Conservation (phyloP, 2,888 invertebrate species). For the Aproaerema taeniolella region DNA sequence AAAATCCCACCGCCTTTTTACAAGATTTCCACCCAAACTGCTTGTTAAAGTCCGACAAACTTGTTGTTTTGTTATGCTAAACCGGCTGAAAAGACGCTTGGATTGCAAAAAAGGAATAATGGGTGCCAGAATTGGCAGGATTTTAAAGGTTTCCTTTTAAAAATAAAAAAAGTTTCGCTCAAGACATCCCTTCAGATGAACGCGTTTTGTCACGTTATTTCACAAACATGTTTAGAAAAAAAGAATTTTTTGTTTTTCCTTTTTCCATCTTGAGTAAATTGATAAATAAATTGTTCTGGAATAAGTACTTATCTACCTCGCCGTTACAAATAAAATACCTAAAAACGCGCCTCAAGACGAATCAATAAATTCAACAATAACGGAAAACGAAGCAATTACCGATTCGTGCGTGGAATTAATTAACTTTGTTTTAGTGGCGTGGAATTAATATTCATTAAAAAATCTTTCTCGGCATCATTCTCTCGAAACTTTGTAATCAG, state of each 20-base stretch:
- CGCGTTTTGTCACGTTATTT: no score
- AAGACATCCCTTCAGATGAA: not conserved
- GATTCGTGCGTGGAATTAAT: conserved; percentile 59
- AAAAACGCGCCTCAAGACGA: no score
- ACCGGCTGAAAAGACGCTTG: conserved; percentile 10
- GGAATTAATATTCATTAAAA: conserved; percentile 77
- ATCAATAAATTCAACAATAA: conserved; percentile 50
- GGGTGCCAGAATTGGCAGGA: conserved; percentile 5
- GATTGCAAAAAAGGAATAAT: conserved; percentile 6
- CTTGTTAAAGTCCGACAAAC: conserved; percentile 14
- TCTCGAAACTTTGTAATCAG: conserved; percentile 72
- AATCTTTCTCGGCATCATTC: conserved; percentile 67
- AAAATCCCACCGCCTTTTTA: conserved; percentile 1
- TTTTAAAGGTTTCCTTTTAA: not conserved
- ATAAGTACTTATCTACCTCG: no score
- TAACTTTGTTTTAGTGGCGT: conserved; percentile 70
- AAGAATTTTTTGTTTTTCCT: no score
- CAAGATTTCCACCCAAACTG: conserved; percentile 12
- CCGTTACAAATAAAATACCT: no score
- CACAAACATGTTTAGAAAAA: no score
- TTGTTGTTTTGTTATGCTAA: conserved; percentile 15
- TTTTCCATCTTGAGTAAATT: no score
- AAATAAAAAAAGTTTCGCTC: not conserved
- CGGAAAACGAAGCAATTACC: conserved; percentile 66
- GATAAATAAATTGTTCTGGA: no score